Conservation (phyloP, 2,797 vertebrate species). For the Dendrocincla fuliginosa region DNA sequence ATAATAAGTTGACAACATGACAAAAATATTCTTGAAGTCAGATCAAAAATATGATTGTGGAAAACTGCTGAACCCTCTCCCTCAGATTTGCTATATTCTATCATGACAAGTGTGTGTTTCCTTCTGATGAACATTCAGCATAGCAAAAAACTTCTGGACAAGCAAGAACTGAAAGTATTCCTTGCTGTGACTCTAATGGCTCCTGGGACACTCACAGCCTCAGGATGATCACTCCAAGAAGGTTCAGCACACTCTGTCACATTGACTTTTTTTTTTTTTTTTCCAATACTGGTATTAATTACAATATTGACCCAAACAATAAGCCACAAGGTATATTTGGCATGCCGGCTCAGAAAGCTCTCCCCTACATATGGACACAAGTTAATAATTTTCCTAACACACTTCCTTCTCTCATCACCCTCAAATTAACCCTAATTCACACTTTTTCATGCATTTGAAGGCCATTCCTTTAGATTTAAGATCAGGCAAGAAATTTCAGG, state of each 20-base stretch:
- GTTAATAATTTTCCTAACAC: not conserved
- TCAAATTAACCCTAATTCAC: not conserved
- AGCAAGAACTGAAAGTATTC: constrained; percentile 50
- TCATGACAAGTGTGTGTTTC: constrained; percentile 69
- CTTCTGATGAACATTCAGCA: constrained; percentile 59
- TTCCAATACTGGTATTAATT: not conserved
- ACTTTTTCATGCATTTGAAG: not conserved
- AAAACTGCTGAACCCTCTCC: constrained; percentile 37
- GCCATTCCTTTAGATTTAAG: not conserved
- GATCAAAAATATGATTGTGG: constrained; percentile 51
- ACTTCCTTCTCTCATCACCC: not conserved
- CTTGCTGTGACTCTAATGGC: constrained; percentile 15
- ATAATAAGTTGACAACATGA: not conserved
- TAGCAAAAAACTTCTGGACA: constrained; percentile 50
- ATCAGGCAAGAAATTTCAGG: not conserved
- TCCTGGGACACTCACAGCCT: not conserved
- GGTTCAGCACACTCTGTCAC: not conserved
- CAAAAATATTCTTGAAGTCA: constrained; percentile 42
- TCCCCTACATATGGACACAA: not conserved
- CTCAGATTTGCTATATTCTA: constrained; percentile 52
- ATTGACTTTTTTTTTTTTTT: not conserved
- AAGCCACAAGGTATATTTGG: not conserved
- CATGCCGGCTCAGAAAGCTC: not conserved
- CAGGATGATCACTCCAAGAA: not conserved
- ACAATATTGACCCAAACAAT: not conserved